Evolutionary conservation across 2,797 vertebrate species (phyloP).

Genomic region (Orestias chungarensis): DNA sequence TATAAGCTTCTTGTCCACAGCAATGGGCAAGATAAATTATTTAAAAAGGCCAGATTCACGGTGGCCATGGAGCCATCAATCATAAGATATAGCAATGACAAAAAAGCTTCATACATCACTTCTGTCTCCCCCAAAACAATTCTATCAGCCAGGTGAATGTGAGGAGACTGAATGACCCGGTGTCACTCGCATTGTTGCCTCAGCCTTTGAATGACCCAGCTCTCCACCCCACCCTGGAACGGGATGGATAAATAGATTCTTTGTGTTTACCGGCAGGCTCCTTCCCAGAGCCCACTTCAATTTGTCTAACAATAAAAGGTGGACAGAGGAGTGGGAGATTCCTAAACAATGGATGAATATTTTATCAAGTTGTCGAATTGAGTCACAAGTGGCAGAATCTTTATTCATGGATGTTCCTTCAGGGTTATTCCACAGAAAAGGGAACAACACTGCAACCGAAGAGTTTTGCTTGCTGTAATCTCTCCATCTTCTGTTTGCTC

Average conservation of each 20-base stretch:
- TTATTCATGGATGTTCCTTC: slow-evolving; percentile 82
- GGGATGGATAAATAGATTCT: slow-evolving; percentile 95
- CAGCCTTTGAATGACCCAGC: slow-evolving; percentile 91
- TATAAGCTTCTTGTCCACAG: slow-evolving; percentile 97
- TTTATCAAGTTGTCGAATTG: slow-evolving; percentile 93
- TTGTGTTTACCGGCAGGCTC: slow-evolving; percentile 87
- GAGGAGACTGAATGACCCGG: slow-evolving; percentile 91
- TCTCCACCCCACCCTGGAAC: slow-evolving; percentile 89
- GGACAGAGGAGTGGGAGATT: slow-evolving; percentile 86
- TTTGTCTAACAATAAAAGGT: slow-evolving; percentile 96
- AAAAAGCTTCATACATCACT: slow-evolving; percentile 92
- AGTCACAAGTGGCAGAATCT: slow-evolving; percentile 83
- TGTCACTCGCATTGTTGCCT: slow-evolving; percentile 97
- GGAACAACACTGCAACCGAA: slow-evolving; percentile 74
- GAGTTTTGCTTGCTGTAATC: slow-evolving; percentile 14
- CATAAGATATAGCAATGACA: slow-evolving; percentile 97
- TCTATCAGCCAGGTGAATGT: slow-evolving; percentile 96
- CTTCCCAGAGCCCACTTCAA: slow-evolving; percentile 89
- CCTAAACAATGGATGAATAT: slow-evolving; percentile 93
- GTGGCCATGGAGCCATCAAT: slow-evolving; percentile 99
- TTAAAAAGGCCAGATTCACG: slow-evolving; percentile 99
- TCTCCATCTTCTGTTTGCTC: background rate
- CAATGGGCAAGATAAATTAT: slow-evolving; percentile 99
- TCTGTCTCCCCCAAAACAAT: slow-evolving; percentile 93
- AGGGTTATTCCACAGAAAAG: slow-evolving; percentile 74